Percentiles rank a stretch among this genome's conserved stretches.
phyloP scores from a whole-genome alignment of 2,113 vertebrate genomes.

The Phylloscopus trochiloides region DNA sequence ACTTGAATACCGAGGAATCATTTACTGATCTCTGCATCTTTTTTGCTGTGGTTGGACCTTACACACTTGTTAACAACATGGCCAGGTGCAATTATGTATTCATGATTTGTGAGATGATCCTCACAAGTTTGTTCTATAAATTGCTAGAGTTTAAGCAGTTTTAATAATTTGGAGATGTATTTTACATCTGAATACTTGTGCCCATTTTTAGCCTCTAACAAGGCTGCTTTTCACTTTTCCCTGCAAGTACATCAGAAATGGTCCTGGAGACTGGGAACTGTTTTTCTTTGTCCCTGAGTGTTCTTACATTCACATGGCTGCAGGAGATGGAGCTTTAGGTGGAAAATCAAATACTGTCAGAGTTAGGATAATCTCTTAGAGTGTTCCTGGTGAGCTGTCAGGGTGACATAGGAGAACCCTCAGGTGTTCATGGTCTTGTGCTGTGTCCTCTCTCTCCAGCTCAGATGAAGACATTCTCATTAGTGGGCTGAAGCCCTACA shows the following conservation, averaged over 20 bases:
- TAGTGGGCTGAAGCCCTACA: constrained; percentile 89
- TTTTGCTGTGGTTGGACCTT: not conserved
- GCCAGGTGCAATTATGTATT: not conserved
- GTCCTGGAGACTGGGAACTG: not conserved
- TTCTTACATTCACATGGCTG: not conserved
- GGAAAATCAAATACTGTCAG: not conserved
- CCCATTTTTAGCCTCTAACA: not conserved
- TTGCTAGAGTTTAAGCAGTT: not conserved
- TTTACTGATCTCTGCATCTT: not conserved
- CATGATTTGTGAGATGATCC: not conserved
- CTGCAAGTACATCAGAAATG: not conserved
- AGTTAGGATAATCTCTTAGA: not conserved
- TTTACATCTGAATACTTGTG: not conserved
- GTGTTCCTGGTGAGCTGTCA: not conserved
- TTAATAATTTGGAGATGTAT: not conserved
- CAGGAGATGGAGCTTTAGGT: not conserved
- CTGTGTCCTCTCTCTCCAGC: constrained; percentile 64
- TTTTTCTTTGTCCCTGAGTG: not conserved
- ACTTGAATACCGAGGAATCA: not conserved
- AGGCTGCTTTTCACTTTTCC: not conserved
- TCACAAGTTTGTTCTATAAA: not conserved
- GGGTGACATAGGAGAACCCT: not conserved
- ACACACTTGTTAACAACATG: not conserved
- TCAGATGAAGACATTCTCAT: constrained; percentile 90
- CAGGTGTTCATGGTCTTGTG: not conserved